A percentile compares a stretch with the other conserved stretches of the same genome.
These are phyloP conservation scores for Ctenodactylus gundi DNA, from an alignment of 2,113 vertebrate genomes.

Conservation along the genomic window DNA sequence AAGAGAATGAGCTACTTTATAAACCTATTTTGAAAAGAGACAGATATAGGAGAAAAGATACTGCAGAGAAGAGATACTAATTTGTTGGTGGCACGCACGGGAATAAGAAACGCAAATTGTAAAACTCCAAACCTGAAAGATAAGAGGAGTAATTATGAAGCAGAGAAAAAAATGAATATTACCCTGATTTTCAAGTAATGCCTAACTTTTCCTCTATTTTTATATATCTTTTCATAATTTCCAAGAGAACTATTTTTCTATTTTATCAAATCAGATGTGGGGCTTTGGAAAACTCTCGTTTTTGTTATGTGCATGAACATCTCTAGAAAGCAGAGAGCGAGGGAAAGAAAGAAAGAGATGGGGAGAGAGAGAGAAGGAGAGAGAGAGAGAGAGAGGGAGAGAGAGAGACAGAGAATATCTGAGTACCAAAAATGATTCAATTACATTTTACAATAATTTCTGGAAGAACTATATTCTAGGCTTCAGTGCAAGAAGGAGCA, in stretches of 20 bases:
- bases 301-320: slow-evolving; percentile 75
- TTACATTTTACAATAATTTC: slow-evolving; percentile 83
- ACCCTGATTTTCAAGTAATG: slow-evolving; percentile 54
- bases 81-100: not conserved
- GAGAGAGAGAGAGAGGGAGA: slow-evolving; percentile 79
- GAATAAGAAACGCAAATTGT: slow-evolving; percentile 61
- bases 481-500: slow-evolving; percentile 76
- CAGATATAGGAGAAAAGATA: not conserved
- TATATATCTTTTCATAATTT: slow-evolving; percentile 52
- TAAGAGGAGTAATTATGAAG: slow-evolving; percentile 67
- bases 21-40: not conserved
- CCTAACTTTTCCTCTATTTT: slow-evolving; percentile 43
- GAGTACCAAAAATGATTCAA: slow-evolving; percentile 83
- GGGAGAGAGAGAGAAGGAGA: slow-evolving; percentile 79
- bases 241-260: slow-evolving; percentile 50
- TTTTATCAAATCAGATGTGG: slow-evolving; percentile 47
- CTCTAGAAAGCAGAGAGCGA: slow-evolving; percentile 77
- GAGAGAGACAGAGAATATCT: slow-evolving; percentile 74
- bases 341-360: slow-evolving; percentile 82
- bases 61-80: not conserved
- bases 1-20: not conserved
- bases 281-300: slow-evolving; percentile 57
- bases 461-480: slow-evolving; percentile 62
- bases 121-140: slow-evolving; percentile 64
- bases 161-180: slow-evolving; percentile 61